These are phyloP conservation scores for Craseonycteris thonglongyai DNA, from an alignment of 2,113 vertebrate species.

Conservation along the genomic window DNA sequence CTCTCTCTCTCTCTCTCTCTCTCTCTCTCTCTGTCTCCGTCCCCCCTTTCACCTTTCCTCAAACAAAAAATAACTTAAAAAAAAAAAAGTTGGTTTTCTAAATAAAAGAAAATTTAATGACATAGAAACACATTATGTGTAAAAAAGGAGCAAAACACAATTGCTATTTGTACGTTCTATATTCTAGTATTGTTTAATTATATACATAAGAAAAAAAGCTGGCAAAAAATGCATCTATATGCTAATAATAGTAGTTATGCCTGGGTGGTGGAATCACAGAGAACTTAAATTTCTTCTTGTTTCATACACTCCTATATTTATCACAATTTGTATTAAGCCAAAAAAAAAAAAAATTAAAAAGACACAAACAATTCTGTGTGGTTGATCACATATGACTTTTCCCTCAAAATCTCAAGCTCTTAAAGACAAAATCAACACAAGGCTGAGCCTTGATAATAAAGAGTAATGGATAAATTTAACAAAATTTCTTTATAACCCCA, in stretches of 20 bases:
- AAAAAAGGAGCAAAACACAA: background rate
- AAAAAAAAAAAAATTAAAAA: background rate
- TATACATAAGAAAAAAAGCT: background rate
- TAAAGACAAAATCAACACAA: slow-evolving; percentile 26
- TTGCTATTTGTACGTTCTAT: background rate
- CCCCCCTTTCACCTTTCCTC: too few species aligned
- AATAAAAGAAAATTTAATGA: background rate
- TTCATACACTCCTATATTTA: background rate
- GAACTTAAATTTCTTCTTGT: background rate
- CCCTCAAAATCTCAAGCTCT: slow-evolving; percentile 27
- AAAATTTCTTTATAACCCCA: background rate
- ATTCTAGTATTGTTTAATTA: background rate
- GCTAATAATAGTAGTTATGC: background rate
- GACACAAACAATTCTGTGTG: background rate
- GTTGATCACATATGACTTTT: background rate
- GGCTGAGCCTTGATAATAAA: background rate
- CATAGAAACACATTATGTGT: background rate
- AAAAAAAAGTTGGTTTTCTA: background rate
- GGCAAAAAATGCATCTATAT: background rate
- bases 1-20: too few species aligned
- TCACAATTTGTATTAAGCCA: background rate
- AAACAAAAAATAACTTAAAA: too few species aligned
- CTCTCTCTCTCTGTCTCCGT: too few species aligned
- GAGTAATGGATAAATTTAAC: background rate
- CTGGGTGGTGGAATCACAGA: background rate